A percentile compares a stretch with the other conserved stretches of the same genome.
Conservation (phyloP, 2,797 vertebrate species). For the Molothrus ater region DNA sequence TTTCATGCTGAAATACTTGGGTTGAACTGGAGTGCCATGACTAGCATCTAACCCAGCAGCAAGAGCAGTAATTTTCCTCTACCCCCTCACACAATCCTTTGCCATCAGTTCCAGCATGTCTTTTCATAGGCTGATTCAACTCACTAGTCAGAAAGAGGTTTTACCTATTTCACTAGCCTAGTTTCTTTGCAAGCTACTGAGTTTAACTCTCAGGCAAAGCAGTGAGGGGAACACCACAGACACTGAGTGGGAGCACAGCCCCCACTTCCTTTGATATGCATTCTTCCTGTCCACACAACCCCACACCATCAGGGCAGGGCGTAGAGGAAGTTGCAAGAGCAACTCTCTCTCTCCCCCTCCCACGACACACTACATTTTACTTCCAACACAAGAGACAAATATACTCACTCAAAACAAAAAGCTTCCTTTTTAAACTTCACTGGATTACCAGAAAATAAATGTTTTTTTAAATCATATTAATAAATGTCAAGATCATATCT, state of each 20-base stretch:
- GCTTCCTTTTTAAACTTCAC: neutral
- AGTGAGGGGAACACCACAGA: neutral
- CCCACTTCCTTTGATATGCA: neutral
- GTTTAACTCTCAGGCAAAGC: neutral
- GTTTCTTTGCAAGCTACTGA: neutral
- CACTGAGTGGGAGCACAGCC: neutral
- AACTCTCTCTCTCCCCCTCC: neutral
- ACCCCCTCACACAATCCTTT: neutral
- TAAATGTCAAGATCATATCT: neutral
- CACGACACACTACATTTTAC: fast-evolving
- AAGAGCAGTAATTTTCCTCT: neutral
- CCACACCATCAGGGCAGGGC: neutral
- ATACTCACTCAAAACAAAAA: neutral
- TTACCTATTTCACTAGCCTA: neutral
- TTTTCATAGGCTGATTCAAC: neutral
- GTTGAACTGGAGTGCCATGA: neutral
- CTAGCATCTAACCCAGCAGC: neutral
- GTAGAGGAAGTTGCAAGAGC: neutral
- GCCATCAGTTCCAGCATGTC: neutral
- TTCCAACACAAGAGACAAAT: neutral
- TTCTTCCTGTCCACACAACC: neutral
- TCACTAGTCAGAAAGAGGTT: neutral
- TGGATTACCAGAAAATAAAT: neutral
- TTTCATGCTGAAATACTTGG: neutral
- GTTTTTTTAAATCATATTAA: neutral